A percentile compares a stretch with the other conserved stretches of the same genome.
phyloP scores from a whole-genome alignment of 2,113 vertebrate genomes.

The Ictidomys tridecemlineatus region DNA sequence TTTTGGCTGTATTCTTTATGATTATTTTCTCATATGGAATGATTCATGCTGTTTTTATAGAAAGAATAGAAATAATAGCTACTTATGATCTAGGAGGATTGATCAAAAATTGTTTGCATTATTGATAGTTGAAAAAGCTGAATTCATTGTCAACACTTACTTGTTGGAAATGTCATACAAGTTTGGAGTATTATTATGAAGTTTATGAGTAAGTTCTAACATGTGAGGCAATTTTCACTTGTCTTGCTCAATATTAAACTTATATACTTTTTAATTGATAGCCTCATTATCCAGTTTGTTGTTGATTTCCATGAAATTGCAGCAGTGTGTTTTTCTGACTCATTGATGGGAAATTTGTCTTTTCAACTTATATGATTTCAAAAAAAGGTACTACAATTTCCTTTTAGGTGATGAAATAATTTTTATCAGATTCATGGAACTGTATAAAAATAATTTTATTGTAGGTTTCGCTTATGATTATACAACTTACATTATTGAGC shows the following conservation, averaged over 20 bases:
- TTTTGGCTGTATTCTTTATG: background rate
- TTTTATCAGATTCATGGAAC: slow-evolving; percentile 36
- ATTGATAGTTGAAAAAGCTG: background rate
- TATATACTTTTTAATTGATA: background rate
- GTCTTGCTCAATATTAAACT: background rate
- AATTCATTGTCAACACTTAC: background rate
- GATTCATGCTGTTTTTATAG: background rate
- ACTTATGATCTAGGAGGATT: background rate
- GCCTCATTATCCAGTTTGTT: background rate
- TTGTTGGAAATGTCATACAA: background rate
- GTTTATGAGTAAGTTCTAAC: background rate
- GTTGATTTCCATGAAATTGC: background rate
- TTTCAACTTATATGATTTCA: background rate
- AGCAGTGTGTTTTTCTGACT: background rate
- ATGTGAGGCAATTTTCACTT: background rate
- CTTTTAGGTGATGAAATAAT: background rate
- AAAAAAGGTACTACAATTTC: background rate
- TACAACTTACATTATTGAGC: background rate
- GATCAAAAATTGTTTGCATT: background rate
- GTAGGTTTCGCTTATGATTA: background rate
- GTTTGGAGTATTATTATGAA: background rate
- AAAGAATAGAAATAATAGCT: background rate
- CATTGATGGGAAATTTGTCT: background rate
- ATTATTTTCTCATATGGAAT: background rate
- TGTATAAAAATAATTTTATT: background rate